Evolutionary conservation across 2,888 invertebrate genomes (phyloP).

Genomic region (Idaea biselata): DNA sequence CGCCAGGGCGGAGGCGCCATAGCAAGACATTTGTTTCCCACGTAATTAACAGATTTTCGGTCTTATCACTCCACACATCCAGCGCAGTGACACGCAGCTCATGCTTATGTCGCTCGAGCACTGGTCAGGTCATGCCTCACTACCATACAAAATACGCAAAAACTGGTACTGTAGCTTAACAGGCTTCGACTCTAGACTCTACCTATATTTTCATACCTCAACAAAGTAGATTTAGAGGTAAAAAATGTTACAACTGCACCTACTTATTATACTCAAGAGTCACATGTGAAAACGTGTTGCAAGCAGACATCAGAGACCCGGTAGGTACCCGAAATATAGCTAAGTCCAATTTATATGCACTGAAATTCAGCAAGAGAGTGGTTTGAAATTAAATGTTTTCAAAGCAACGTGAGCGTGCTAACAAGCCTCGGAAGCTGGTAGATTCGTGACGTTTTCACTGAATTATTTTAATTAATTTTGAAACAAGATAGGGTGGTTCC

Average conservation of each 20-base stretch:
- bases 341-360: conserved; percentile 7
- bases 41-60: no score
- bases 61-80: no score
- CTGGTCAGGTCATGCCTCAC: no score
- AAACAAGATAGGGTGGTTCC: conserved; percentile 37
- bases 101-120: no score
- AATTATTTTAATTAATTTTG: conserved; percentile 59
- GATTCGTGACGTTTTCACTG: conserved; percentile 48
- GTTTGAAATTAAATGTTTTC: conserved; percentile 39
- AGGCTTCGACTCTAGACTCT: not conserved
- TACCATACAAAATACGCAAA: not conserved
- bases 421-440: conserved; percentile 43
- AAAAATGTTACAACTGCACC: conserved; percentile 13
- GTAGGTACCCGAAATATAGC: conserved; percentile 12
- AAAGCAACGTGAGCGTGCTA: conserved; percentile 48
- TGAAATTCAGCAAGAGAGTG: conserved; percentile 2
- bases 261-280: conserved; percentile 26
- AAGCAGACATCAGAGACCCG: conserved; percentile 37
- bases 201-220: not conserved
- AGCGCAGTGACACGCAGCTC: no score
- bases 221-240: not conserved
- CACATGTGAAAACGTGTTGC: conserved; percentile 39
- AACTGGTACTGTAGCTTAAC: not conserved
- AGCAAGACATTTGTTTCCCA: no score
- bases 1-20: no score